A percentile compares a stretch with the other conserved stretches of the same genome.
Evolutionary conservation across 1,140 invertebrate genomes (phyloP).

Genomic region (Eurosta solidaginis): DNA sequence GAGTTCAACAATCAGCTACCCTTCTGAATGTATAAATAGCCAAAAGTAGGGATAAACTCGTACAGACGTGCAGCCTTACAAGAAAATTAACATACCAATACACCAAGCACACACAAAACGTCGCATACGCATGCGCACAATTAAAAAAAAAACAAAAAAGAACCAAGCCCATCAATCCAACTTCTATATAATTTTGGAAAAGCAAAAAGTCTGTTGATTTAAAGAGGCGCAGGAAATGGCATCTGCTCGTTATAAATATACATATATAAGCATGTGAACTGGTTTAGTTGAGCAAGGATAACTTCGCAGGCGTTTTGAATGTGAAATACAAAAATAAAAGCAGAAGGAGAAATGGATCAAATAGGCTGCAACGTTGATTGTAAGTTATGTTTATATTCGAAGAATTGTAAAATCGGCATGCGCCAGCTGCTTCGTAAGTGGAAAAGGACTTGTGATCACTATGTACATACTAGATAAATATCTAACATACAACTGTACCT

Average conservation of each 20-base stretch:
- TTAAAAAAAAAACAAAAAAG: no score
- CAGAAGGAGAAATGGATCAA: neutral
- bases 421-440: conserved; percentile 1
- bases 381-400: neutral
- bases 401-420: conserved; percentile 7
- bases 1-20: neutral
- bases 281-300: neutral
- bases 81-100: neutral
- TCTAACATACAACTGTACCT: no score
- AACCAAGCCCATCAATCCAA: no score
- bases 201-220: neutral
- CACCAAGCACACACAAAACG: neutral
- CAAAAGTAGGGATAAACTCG: neutral
- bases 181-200: no score
- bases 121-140: neutral
- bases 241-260: neutral
- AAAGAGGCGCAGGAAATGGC: neutral
- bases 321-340: neutral
- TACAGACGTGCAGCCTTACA: neutral
- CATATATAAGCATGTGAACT: neutral
- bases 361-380: neutral
- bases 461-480: no score
- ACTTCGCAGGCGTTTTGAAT: neutral
- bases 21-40: neutral
- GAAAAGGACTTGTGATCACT: neutral